Conservation (phyloP, 1,140 invertebrate species). For the Drosophila erecta region DNA sequence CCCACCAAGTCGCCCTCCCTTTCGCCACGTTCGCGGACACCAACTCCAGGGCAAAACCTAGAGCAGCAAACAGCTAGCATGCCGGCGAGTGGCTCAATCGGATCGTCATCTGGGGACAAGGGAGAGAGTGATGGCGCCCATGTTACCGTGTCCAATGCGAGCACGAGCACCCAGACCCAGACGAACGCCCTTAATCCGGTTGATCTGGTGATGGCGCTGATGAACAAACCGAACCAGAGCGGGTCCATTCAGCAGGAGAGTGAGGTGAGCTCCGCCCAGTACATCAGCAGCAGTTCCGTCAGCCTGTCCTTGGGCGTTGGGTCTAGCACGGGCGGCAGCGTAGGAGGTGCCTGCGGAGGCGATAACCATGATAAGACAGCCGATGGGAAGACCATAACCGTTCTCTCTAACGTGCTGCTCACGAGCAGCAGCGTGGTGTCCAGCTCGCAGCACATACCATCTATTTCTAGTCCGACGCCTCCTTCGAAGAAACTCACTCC, state of each 20-base stretch:
- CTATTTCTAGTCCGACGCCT: slow-evolving; percentile 75
- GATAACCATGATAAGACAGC: slow-evolving; percentile 48
- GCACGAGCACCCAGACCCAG: slow-evolving; percentile 51
- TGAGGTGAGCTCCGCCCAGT: slow-evolving; percentile 54
- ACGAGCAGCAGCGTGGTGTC: slow-evolving; percentile 57
- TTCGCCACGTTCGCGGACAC: slow-evolving; percentile 84
- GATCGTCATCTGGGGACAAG: slow-evolving; percentile 32
- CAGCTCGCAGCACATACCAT: slow-evolving; percentile 73
- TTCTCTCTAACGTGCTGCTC: slow-evolving; percentile 76
- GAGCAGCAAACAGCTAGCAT: slow-evolving; percentile 21
- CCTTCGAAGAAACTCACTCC: slow-evolving; percentile 57
- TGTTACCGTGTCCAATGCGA: slow-evolving; percentile 33
- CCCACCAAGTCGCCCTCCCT: slow-evolving; percentile 92
- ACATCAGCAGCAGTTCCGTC: slow-evolving; percentile 52
- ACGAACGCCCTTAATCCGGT: slow-evolving; percentile 69
- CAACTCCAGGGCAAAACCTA: slow-evolving; percentile 45
- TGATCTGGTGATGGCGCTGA: slow-evolving; percentile 80
- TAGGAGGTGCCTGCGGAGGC: slow-evolving; percentile 11
- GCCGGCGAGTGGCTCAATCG: slow-evolving; percentile 11
- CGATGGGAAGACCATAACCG: slow-evolving; percentile 67
- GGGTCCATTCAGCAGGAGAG: slow-evolving; percentile 64
- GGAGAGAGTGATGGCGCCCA: slow-evolving; percentile 28
- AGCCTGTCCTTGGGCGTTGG: slow-evolving; percentile 26
- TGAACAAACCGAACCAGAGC: slow-evolving; percentile 78
- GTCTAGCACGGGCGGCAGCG: slow-evolving; percentile 7